Percentiles rank a stretch among this genome's conserved stretches.
phyloP scores from a whole-genome alignment of 1,140 invertebrate species.

The Drosophila leontia region DNA sequence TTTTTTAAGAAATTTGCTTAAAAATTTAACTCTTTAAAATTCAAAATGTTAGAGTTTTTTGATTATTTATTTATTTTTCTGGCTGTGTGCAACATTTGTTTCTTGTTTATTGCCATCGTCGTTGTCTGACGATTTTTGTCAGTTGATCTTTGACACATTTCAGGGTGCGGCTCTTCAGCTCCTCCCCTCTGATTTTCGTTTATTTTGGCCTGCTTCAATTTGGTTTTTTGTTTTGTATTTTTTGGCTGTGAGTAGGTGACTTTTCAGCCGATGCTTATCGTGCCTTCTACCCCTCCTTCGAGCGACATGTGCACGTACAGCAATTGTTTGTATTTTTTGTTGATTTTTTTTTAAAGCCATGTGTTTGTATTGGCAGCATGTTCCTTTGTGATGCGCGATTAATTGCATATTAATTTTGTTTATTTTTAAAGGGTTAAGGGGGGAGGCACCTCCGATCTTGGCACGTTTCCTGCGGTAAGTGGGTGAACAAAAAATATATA shows the following conservation, averaged over 20 bases:
- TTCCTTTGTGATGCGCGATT: slow-evolving; percentile 80
- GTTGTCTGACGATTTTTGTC: slow-evolving; percentile 75
- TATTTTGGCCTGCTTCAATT: slow-evolving; percentile 53
- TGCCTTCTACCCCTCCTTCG: slow-evolving; percentile 31
- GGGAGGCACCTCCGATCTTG: slow-evolving; percentile 62
- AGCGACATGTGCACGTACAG: slow-evolving; percentile 76
- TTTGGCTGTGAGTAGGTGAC: slow-evolving; percentile 67
- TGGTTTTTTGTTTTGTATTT: slow-evolving; percentile 31
- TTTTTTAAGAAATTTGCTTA: not conserved
- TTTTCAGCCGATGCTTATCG: slow-evolving; percentile 76
- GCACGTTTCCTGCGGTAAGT: slow-evolving; percentile 75
- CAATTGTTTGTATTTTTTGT: slow-evolving; percentile 53
- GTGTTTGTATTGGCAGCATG: slow-evolving; percentile 74
- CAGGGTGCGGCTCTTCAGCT: slow-evolving; percentile 63
- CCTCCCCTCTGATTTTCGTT: slow-evolving; percentile 14
- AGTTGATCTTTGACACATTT: slow-evolving; percentile 83
- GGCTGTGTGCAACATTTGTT: slow-evolving; percentile 40
- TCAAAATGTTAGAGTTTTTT: not conserved
- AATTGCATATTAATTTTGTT: slow-evolving; percentile 82
- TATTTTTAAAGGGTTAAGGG: slow-evolving; percentile 38
- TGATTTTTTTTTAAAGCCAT: slow-evolving; percentile 9
- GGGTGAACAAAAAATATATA: slow-evolving; percentile 52
- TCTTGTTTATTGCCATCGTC: slow-evolving; percentile 64
- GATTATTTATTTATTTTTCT: slow-evolving; percentile 10
- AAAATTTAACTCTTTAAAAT: not conserved